Percentiles rank a stretch among this genome's conserved stretches.
phyloP scores from a whole-genome alignment of 2,113 vertebrate species.

The Centropus bengalensis region DNA sequence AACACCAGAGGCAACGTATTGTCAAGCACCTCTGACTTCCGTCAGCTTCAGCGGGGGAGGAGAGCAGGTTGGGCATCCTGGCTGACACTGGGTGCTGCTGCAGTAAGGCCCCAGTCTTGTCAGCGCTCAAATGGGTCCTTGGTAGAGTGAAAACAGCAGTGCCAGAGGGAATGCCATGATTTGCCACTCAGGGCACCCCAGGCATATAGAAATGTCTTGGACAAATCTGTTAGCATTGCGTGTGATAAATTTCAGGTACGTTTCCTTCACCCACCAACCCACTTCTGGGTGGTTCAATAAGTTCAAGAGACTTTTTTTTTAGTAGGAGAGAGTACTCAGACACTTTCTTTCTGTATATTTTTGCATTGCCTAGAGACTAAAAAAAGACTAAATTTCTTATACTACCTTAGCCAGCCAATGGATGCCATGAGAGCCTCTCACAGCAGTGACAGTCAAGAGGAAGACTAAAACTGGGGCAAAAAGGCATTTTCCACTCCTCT shows the following conservation, averaged over 20 bases:
- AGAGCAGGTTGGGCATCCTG: neutral
- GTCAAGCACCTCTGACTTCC: neutral
- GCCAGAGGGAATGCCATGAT: neutral
- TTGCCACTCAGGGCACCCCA: neutral
- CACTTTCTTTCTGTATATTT: neutral
- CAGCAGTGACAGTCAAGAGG: neutral
- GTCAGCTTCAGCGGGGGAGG: neutral
- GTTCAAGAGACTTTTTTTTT: neutral
- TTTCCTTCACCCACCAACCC: neutral
- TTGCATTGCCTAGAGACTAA: neutral
- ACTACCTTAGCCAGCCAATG: no score
- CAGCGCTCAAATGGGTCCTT: neutral
- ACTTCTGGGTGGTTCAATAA: neutral
- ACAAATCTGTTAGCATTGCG: neutral
- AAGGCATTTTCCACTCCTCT: neutral
- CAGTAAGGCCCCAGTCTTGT: neutral
- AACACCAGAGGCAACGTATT: neutral
- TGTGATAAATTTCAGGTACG: neutral
- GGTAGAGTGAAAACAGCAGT: neutral
- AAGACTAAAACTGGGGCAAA: neutral
- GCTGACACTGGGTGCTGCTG: fast-evolving
- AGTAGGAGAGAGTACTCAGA: neutral
- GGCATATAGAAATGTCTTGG: neutral
- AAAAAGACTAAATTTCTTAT: neutral
- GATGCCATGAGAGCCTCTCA: neutral